phyloP scores from a whole-genome alignment of 2,113 vertebrate genomes.

The Tichodroma muraria region DNA sequence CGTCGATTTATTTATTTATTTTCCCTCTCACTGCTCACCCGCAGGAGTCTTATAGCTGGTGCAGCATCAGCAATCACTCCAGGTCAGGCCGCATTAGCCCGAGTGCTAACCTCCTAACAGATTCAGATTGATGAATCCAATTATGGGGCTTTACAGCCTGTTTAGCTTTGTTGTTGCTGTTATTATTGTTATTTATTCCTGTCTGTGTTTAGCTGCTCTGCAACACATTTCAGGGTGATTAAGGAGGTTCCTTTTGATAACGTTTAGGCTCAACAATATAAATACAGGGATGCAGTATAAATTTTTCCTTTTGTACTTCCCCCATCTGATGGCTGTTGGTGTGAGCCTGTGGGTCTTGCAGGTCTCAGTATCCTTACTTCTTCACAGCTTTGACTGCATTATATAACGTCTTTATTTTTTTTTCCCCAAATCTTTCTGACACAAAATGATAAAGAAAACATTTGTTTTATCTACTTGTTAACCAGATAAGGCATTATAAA shows the following conservation, averaged over 20 bases:
- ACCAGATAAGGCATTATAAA: neutral
- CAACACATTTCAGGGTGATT: neutral
- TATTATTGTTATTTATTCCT: slow-evolving; percentile 33
- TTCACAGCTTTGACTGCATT: neutral
- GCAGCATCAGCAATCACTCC: neutral
- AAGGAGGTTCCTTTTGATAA: neutral
- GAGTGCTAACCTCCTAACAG: neutral
- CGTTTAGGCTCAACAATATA: neutral
- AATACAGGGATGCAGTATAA: neutral
- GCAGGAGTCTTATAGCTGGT: neutral
- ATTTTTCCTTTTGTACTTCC: neutral
- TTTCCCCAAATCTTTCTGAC: neutral
- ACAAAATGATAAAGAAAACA: neutral
- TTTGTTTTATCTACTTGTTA: neutral
- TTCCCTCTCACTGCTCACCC: neutral
- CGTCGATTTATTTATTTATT: slow-evolving; percentile 43
- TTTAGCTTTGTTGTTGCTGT: slow-evolving; percentile 10
- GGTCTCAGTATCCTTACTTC: neutral
- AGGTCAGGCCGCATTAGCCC: neutral
- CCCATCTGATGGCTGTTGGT: neutral
- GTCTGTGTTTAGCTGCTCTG: neutral
- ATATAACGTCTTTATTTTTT: neutral
- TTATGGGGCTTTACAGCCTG: slow-evolving; percentile 11
- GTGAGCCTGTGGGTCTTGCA: neutral
- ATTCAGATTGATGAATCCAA: slow-evolving; percentile 44